Evolutionary conservation across 2,888 invertebrate species (phyloP), one percentile per base, ranked within the genome.

Genomic region (Crossocerus cetratus): DNA sequence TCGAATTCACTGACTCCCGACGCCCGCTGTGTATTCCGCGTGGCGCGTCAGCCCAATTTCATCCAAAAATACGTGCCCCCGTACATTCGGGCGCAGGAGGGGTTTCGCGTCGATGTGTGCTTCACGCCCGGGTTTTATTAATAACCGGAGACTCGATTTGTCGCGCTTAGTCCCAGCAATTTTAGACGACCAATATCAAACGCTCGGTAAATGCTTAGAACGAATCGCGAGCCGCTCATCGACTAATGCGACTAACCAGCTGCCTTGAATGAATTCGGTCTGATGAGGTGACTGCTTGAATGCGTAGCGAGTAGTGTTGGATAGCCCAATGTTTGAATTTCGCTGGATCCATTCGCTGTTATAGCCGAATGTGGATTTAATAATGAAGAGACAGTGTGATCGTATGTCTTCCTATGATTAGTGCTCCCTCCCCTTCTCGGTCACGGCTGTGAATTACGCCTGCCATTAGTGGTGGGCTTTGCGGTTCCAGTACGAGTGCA

Each of bases 71-170:
- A 71, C 82, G 76, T 74, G 82, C 76, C 16, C 49, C n/a, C 75
- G 77, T 2, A 32, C 32, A 32, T 32, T 32, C 32, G 62, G 59
- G 68, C 49, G 62, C 68, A 64, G 42, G 60, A 53, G 18, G 58
- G 18, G 43, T 16, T 16, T 43, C 61, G 54, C 57, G 56, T 54
- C 55, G 73, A 67, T 60, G 61, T 65, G 57, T 65, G 65, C 62
- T 69, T 66, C 76, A 72, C 65, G 73, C 73, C 69, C 65, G 42
- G 63, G 60, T 22, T 81, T 81, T 79, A 81, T 81, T 81, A 81
- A 81, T 81, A 81, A 81, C 82, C 71, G 79, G 72, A 61, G 65
- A 81, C 79, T 81, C 79, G 81, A 81, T 81, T 81, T 77, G 65
- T 44, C 72, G 49, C 53, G 73, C 65, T 74, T 79, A 73, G 79